phyloP scores from a whole-genome alignment of 92 coral and sea anemone species.

The Paragorgia papillata region DNA sequence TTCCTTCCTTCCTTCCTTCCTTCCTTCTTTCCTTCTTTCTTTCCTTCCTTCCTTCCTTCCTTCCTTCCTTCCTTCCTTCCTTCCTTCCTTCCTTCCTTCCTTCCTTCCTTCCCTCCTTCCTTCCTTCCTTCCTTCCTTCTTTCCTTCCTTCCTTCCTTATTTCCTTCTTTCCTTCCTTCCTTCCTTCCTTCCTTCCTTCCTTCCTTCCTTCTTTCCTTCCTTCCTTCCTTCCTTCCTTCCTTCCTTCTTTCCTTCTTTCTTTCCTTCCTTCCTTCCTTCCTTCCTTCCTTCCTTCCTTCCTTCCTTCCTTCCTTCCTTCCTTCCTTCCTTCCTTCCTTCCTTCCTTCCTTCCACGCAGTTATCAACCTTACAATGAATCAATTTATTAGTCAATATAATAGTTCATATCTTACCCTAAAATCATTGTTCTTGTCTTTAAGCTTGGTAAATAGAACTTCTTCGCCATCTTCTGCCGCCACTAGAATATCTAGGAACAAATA shows the following conservation, averaged over 20 bases:
- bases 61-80: not conserved
- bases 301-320: slow-evolving; percentile 6
- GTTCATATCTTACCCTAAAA: not conserved
- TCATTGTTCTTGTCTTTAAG: slow-evolving; percentile 29
- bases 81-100: not conserved
- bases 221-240: slow-evolving; percentile 7
- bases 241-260: not conserved
- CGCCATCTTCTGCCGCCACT: slow-evolving; percentile 74
- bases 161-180: not conserved
- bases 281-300: not conserved
- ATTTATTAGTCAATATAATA: not conserved
- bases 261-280: not conserved
- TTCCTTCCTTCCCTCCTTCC: not conserved
- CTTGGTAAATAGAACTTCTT: slow-evolving; percentile 87
- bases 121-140: slow-evolving; percentile 1
- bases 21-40: not conserved
- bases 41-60: slow-evolving; percentile 6
- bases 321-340: not conserved
- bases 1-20: not conserved
- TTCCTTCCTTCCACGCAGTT: not conserved
- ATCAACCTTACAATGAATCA: no score
- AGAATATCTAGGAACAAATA: slow-evolving; percentile 44
- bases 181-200: not conserved
- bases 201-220: not conserved
- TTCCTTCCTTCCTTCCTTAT: slow-evolving; percentile 10